Conservation (phyloP, 2,797 vertebrate species). For the Carcharodon carcharias region DNA sequence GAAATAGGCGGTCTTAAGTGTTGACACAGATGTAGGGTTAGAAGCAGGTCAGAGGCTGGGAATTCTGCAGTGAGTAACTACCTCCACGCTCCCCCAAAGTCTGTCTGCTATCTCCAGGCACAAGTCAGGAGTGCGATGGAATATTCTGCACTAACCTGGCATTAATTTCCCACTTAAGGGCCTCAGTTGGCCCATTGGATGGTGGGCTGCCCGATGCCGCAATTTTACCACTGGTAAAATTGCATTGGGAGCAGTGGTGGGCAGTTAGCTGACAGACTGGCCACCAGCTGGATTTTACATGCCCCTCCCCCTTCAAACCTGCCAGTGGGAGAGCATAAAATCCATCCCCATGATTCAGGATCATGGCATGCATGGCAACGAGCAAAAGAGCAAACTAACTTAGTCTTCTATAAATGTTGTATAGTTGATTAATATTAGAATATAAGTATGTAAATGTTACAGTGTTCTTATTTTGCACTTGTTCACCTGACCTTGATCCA, state of each 20-base stretch:
- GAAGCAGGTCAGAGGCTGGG: neutral
- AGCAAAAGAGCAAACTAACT: neutral
- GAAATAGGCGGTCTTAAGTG: too few relatives aligned
- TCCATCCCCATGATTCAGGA: neutral
- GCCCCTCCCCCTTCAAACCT: too few relatives aligned
- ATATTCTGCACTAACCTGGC: neutral
- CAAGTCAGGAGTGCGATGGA: neutral
- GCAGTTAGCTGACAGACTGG: too few relatives aligned
- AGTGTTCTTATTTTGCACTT: neutral
- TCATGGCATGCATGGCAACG: neutral
- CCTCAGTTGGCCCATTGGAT: neutral
- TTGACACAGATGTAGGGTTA: too few relatives aligned
- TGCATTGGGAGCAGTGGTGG: too few relatives aligned
- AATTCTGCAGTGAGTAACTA: neutral
- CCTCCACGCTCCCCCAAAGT: neutral
- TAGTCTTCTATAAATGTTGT: neutral
- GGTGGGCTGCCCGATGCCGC: neutral
- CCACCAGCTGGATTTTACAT: too few relatives aligned
- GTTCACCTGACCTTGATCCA: conserved; percentile 45
- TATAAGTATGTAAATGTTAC: neutral
- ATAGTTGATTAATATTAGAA: neutral
- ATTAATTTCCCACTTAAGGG: neutral
- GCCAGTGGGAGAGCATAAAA: neutral
- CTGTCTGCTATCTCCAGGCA: neutral
- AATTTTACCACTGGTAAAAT: too few relatives aligned